Evolutionary conservation across 2,888 invertebrate genomes (phyloP), one percentile per base, ranked within the genome.

Genomic region (Epistrophella euchroma): DNA sequence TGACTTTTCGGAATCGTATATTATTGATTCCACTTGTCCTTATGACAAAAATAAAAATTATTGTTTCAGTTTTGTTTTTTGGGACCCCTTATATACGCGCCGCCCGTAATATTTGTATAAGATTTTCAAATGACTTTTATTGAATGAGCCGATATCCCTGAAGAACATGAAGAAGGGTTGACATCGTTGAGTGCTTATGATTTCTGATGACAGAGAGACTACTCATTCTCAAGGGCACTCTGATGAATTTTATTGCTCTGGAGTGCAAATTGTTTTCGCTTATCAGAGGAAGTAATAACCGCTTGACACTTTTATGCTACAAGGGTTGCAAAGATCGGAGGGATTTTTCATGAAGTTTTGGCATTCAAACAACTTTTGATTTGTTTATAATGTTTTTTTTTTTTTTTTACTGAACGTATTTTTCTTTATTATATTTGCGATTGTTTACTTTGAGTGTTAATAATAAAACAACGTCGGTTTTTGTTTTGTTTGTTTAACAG

Each of bases 401-500:
- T 50, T 79, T 62, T 58, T 71, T 37, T 68, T 19, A 52, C 47
- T 43, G 13, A 19, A n/a, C 37, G 45, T 50, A 9, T 62, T 11
- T 55, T 55, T 62, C 45, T 64, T 15, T 40, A 40, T 40, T 11
- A 50, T 58, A 40, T 64, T 25, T 66, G 45, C 32, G 1, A 47
- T 28, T 64, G 35, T 71, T 32, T 11, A 22, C 2, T 28, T 47
- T 47, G 17, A 75, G 87, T 64, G 58, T 66, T 28, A 71, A 84
- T 10, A 60, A 15, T 58, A 71, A 77, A 45, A 50, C 60, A 77
- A 66, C 15, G 62, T 74, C 58, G 60, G 35, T 62, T 80, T 81
- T 80, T 40, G 13, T 32, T 25, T 68, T 47, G n/a, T 37, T 68
- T 56, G 19, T 43, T 11, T 22, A 75, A 77, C 94, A 99, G 98